These are phyloP conservation scores for Camponotus vicinus DNA, from an alignment of 1,140 invertebrate genomes.

Conservation along the genomic window DNA sequence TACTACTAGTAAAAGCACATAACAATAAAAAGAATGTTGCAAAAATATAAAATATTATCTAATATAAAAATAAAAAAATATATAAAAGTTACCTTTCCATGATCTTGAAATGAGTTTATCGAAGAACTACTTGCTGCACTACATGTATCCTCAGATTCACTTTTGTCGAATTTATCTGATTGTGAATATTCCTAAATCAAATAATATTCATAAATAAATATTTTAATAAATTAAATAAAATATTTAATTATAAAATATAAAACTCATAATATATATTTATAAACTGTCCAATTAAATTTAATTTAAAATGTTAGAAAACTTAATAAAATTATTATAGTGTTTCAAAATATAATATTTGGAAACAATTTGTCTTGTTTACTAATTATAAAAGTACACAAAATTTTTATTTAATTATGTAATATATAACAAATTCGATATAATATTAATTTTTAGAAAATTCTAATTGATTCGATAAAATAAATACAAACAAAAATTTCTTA, in stretches of 20 bases:
- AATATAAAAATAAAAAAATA: too few relatives aligned
- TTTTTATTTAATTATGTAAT: background rate
- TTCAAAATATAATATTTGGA: background rate
- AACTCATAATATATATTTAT: background rate
- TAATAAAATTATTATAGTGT: background rate
- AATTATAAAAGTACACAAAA: background rate
- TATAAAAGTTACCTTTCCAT: background rate
- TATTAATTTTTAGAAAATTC: background rate
- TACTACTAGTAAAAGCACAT: background rate
- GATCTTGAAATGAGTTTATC: background rate
- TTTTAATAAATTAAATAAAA: background rate
- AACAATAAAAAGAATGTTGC: background rate
- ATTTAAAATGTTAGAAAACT: too few relatives aligned
- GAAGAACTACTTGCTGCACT: background rate
- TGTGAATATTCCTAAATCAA: background rate
- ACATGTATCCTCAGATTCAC: background rate
- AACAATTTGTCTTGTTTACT: background rate
- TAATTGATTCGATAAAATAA: background rate
- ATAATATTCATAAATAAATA: constrained; percentile 7
- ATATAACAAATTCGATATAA: background rate
- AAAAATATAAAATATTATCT: background rate
- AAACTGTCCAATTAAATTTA: background rate
- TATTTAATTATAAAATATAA: background rate
- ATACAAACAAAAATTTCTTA: background rate
- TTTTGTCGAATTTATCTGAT: background rate